Evolutionary conservation across 92 coral and sea anemone species (phyloP), one percentile per base, ranked within the genome.

Genomic region (Siderastrea siderea): DNA sequence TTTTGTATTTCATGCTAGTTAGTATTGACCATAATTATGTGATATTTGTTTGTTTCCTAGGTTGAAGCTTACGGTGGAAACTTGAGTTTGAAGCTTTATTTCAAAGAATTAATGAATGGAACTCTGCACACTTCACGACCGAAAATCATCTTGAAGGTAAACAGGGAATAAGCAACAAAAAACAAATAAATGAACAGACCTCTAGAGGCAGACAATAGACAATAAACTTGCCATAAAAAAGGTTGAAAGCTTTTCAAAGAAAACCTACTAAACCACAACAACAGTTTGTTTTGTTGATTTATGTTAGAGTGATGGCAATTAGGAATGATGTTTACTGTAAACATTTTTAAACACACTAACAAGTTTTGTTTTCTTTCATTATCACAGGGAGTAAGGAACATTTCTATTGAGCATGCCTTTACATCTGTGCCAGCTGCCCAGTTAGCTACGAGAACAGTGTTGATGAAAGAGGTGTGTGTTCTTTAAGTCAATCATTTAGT

Each of bases 11-110:
- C 38, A 26, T 26, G 38, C 38, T 0, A 26, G 19, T 17, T 51
- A 4, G 3, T 65, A 0, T 11, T 68, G 5, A 19, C 54, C 9
- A 15, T 52, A 16, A 11, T 62, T 68, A 57, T 4, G 11, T 50
- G 15, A 72, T 77, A n/a, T 68, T 80, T 79, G 38, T 26, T 26
- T 26, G 38, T 58, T 77, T 26, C 43, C 46, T 69, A 97, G 99
- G 98, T 95, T 52, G 93, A 86, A n/a, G 94, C 98, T 8, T 97
- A 97, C 77, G 98, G 96, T 44, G 99, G 99, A 19, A 82, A 95
- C 84, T 80, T 97, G 65, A 86, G 88, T 11, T 97, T 97, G 71
- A 88, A 89, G 72, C 61, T 93, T n/a, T 94, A 94, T 59, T 81
- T 94, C 16, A 78, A 93, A 15, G 80, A 84, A 52, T 84, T 92